phyloP scores from a whole-genome alignment of 2,797 vertebrate species.

The Cirrhinus mrigala region DNA sequence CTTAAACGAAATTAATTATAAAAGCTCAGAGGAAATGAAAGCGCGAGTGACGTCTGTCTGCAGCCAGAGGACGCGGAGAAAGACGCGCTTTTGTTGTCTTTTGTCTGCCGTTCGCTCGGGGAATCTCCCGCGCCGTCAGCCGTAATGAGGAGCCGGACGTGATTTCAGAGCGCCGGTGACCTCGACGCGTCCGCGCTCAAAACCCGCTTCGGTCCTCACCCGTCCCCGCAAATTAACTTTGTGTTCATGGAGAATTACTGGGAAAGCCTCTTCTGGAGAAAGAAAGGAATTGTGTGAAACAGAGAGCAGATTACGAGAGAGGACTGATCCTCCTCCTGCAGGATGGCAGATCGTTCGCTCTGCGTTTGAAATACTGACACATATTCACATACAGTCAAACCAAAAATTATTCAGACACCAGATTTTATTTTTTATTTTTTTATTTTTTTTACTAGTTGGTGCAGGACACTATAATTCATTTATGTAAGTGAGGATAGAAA shows the following conservation, averaged over 20 bases:
- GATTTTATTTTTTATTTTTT: too few relatives aligned
- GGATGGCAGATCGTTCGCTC: neutral
- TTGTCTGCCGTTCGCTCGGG: neutral
- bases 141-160: neutral
- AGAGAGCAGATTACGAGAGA: conserved; percentile 18
- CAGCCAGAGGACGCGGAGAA: conserved; percentile 60
- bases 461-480: too few relatives aligned
- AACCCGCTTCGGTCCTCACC: neutral
- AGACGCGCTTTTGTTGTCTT: conserved; percentile 10
- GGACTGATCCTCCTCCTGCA: conserved; percentile 12
- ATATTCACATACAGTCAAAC: neutral
- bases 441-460: too few relatives aligned
- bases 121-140: neutral
- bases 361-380: neutral
- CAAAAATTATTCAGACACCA: too few relatives aligned
- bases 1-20: conserved; percentile 81
- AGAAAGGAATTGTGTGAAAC: conserved; percentile 3
- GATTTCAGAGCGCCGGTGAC: conserved; percentile 21
- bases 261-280: conserved; percentile 27
- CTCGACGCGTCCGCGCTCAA: conserved; percentile 19
- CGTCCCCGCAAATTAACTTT: conserved; percentile 5
- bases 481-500: too few relatives aligned
- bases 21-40: conserved; percentile 78
- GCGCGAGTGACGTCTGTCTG: conserved; percentile 72
- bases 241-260: conserved; percentile 18